Evolutionary conservation across 2,113 vertebrate genomes (phyloP).

Genomic region (Bubo bubo): DNA sequence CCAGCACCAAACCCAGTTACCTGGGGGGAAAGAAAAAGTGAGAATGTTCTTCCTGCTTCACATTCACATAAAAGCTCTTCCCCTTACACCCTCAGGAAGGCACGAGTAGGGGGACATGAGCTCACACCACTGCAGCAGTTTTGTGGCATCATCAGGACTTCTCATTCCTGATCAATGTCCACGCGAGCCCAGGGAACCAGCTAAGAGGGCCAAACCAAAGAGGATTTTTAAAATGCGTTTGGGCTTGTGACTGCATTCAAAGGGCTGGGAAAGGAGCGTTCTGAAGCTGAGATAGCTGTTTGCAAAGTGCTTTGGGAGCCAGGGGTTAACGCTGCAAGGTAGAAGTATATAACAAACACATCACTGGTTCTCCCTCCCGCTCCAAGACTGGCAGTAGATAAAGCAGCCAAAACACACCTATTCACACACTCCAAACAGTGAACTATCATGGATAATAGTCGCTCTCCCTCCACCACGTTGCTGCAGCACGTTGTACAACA

Average conservation of each 20-base stretch:
- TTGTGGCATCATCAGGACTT: background rate
- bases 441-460: background rate
- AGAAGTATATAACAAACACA: background rate
- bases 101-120: rapidly evolving
- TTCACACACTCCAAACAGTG: background rate
- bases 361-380: background rate
- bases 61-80: background rate
- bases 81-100: background rate
- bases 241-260: background rate
- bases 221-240: background rate
- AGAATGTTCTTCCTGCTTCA: background rate
- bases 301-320: background rate
- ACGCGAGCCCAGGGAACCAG: background rate
- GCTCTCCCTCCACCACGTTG: background rate
- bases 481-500: background rate
- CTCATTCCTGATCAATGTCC: background rate
- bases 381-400: background rate
- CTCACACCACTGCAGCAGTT: background rate
- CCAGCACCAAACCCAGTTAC: background rate
- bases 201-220: background rate
- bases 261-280: background rate
- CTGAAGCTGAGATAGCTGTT: background rate
- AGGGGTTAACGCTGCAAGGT: background rate
- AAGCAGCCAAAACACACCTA: background rate
- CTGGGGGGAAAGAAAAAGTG: background rate